Evolutionary conservation across 2,797 vertebrate species (phyloP).

Genomic region (Dendrocincla fuliginosa): DNA sequence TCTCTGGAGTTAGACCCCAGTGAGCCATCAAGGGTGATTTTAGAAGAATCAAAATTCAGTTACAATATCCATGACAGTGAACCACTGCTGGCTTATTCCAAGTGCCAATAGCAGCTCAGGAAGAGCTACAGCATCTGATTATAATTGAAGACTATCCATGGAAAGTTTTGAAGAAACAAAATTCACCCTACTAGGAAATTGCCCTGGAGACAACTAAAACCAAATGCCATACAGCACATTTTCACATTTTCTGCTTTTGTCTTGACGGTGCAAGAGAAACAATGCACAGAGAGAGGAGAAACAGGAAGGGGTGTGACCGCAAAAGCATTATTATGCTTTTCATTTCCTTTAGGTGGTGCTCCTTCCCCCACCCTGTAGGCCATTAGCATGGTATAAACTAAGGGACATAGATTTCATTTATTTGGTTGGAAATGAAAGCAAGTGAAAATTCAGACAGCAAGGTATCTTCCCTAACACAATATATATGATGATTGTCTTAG

Average conservation of each 20-base stretch:
- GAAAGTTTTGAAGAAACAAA: background rate
- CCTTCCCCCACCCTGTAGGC: background rate
- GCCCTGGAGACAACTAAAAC: background rate
- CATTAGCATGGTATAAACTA: background rate
- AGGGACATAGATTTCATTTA: background rate
- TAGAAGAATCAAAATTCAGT: background rate
- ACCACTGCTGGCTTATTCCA: background rate
- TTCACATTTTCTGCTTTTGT: background rate
- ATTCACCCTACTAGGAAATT: background rate
- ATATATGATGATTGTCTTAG: fast-evolving
- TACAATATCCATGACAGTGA: background rate
- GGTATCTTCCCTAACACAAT: background rate
- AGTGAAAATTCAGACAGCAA: background rate
- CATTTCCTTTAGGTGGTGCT: background rate
- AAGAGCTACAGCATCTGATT: background rate
- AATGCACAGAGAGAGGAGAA: background rate
- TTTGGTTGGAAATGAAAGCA: background rate
- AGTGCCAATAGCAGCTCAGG: background rate
- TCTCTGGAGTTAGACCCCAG: background rate
- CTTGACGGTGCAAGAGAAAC: background rate
- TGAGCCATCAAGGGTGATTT: background rate
- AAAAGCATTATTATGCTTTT: background rate
- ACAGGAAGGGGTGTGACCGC: background rate
- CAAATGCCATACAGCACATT: background rate
- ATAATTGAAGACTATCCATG: background rate